Evolutionary conservation across 2,113 vertebrate species (phyloP).

Genomic region (Platichthys flesus): DNA sequence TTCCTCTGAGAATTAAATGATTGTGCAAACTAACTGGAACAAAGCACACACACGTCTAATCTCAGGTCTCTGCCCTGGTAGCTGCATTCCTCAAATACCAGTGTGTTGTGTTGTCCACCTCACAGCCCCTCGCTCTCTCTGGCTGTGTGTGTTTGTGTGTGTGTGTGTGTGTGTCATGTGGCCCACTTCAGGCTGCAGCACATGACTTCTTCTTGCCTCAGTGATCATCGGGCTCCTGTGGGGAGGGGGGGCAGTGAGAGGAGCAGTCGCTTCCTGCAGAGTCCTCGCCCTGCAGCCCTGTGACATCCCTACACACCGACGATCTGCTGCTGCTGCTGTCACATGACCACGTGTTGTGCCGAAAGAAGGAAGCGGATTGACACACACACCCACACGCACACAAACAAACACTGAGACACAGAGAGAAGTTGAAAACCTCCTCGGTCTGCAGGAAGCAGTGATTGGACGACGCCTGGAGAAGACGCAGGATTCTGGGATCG

Average conservation of each 20-base stretch:
- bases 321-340: no score
- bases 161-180: constrained; percentile 55
- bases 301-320: no score
- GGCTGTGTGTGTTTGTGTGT: neutral
- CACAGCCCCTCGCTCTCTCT: no score
- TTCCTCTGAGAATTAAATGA: neutral
- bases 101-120: neutral
- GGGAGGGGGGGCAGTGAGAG: neutral
- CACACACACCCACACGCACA: no score
- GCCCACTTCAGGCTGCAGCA: constrained; percentile 36
- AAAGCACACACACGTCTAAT: constrained; percentile 2
- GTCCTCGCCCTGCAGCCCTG: neutral
- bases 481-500: neutral
- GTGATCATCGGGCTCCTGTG: neutral
- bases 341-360: no score
- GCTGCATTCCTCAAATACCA: constrained; percentile 64
- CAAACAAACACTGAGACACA: no score
- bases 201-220: constrained; percentile 51
- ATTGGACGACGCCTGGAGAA: neutral
- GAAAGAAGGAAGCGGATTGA: no score
- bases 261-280: neutral
- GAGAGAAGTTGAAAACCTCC: no score
- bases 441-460: no score
- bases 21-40: neutral
- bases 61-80: constrained; percentile 9